Base-by-base conservation (phyloP, 2,113 vertebrate genomes). In the Archilochus colubris region DNA sequence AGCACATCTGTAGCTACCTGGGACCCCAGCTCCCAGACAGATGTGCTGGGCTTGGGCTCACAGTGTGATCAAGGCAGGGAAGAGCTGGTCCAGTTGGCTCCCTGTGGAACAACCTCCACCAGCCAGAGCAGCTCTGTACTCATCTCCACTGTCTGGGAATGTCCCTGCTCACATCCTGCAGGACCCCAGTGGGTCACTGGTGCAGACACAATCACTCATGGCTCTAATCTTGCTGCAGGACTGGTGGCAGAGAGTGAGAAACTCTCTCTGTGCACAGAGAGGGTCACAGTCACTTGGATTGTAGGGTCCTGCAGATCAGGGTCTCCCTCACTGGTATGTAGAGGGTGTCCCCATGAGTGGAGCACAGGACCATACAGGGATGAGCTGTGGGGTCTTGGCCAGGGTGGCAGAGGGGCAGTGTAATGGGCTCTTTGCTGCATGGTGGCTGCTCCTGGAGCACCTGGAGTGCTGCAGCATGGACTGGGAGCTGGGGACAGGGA, bases 1-100 rank as follows among this genome's bases (percentile, higher is more conserved):
- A 68, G 36, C 2, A 0, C 58, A 58, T 36, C 38, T 33, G 22
- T 4, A 2, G 33, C 75, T 0, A 0, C 28, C 48, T 33, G 48
- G 23, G 31, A 44, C 27, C 33, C 21, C 0, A 0, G 18, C 50
- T 79, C 23, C 9, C 33, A 11, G 23, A 25, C 3, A 4, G 18
- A 9, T 83, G 7, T 53, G 27, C 67, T 85, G 31, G 50, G 27
- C 63, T 81, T 54, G 43, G 43, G 40, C 38, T 88, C 38, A 17
- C 44, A 79, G 33, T 1, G 0, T 69, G 54, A 22, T 57, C 6
- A 2, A 3, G 44, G 44, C 62, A 81, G 33, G 14, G 44, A 55
- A 25, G 54, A 79, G 14, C 14, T 31, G 66, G 7, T 79, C 25
- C 12, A 1, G 8, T 53, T 72, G 9, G 11, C 21, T 62, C 28